These are phyloP conservation scores for Rapana venosa DNA, from an alignment of 2,888 invertebrate species.

Conservation along the genomic window DNA sequence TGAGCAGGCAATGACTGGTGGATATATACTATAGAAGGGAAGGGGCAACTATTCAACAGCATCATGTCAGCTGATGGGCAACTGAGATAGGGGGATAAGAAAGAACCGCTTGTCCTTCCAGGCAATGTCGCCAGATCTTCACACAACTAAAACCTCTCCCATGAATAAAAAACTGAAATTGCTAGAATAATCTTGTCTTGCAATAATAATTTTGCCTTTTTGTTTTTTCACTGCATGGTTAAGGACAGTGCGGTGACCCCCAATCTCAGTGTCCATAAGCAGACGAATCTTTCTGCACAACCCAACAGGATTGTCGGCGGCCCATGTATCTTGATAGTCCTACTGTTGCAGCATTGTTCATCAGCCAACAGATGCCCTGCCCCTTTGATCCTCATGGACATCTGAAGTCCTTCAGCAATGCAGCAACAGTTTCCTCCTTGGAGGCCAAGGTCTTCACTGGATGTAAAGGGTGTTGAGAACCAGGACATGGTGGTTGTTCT, in stretches of 20 bases:
- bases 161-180: neutral
- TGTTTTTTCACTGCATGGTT: too few species aligned
- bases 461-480: slow-evolving; percentile 84
- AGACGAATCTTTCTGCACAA: neutral
- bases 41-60: slow-evolving; percentile 10
- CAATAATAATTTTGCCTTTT: too few species aligned
- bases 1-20: neutral
- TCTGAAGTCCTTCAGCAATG: neutral
- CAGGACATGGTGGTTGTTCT: slow-evolving; percentile 99
- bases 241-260: too few species aligned
- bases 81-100: neutral
- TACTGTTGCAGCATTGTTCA: neutral
- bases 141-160: neutral
- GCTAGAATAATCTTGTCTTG: too few species aligned
- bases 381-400: neutral
- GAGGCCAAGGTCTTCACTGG: slow-evolving; percentile 53
- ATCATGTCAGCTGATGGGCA: neutral
- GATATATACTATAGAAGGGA: neutral
- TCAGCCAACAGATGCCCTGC: neutral
- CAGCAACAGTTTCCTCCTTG: neutral
- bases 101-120: neutral
- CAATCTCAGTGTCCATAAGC: too few species aligned
- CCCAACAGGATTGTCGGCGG: neutral
- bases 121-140: neutral
- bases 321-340: too few species aligned